Evolutionary conservation across 2,888 invertebrate genomes (phyloP), one percentile per base, ranked within the genome.

Genomic region (Macrophya annulata): DNA sequence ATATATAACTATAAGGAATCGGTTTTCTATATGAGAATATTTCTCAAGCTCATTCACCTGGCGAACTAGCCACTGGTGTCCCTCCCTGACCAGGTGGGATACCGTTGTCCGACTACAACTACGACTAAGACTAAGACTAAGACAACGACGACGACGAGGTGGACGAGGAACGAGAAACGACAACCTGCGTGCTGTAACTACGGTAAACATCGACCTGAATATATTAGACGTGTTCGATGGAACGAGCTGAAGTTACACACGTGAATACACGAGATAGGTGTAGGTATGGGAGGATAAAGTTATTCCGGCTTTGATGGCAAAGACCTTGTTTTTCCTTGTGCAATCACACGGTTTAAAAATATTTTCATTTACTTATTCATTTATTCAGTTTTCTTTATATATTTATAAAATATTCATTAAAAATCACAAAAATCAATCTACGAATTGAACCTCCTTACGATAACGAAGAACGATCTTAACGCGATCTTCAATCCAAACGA

Each of bases 191-290:
- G 40, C 59, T 10, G 79, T 81, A 62, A 81, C 79, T 81, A 81
- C 79, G 79, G 79, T 81, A 81, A 81, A 81, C 79, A 62, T 81
- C 79, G 59, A 81, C 79, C 79, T 81, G 79, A 81, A 81, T 81
- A 81, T n/a, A 62, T 81, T 59, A 81, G 62, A 81, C 59, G 43
- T 37, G 62, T 51, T 77, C 77, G 77, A 77, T 77, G 51, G 51
- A 51, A 48, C 77, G 48, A 77, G 77, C 77, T 77, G 10, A 25
- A 25, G 40, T 25, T 55, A 21, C 62, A 77, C 77, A 77, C 48
- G 31, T 31, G 48, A 8, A 77, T 37, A 15, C 4, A n/a, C 15
- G 1, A 4, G 17, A 31, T 31, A 31, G 31, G 31, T 31, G 3
- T 31, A 31, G 1, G 31, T 31, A 31, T 31, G 37, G 12, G 12